phyloP scores from a whole-genome alignment of 2,888 invertebrate genomes.

The Drosophila monieri region DNA sequence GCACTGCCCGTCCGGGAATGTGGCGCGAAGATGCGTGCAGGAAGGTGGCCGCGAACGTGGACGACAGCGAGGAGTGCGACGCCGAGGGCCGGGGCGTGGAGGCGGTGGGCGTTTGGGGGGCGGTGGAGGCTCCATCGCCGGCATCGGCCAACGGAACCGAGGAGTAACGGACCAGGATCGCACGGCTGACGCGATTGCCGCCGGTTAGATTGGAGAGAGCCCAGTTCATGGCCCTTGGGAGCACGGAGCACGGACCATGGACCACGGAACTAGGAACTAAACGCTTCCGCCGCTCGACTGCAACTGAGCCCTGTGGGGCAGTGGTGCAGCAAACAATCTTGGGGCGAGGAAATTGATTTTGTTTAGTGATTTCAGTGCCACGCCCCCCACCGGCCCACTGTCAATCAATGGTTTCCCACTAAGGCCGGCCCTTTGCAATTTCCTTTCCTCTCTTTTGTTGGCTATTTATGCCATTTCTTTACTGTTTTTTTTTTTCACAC shows the following conservation, averaged over 20 bases:
- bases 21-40: constrained; percentile 73
- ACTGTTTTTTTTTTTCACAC: constrained; percentile 13
- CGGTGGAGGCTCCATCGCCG: constrained; percentile 67
- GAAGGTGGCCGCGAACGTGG: constrained; percentile 77
- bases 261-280: constrained; percentile 23
- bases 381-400: constrained; percentile 38
- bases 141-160: constrained; percentile 81
- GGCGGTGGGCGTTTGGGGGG: constrained; percentile 71
- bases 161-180: constrained; percentile 83
- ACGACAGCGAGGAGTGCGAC: constrained; percentile 63
- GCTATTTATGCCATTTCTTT: constrained; percentile 22
- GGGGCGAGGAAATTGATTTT: constrained; percentile 43
- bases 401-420: constrained; percentile 67
- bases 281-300: constrained; percentile 51
- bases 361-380: constrained; percentile 40
- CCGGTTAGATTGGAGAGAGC: constrained; percentile 83
- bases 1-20: constrained; percentile 78
- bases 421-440: constrained; percentile 33
- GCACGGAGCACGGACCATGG: not conserved
- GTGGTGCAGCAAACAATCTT: constrained; percentile 40
- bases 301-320: constrained; percentile 58
- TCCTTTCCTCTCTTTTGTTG: constrained; percentile 8
- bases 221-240: constrained; percentile 80
- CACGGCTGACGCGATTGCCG: constrained; percentile 83
- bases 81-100: constrained; percentile 58